These are phyloP conservation scores for Cylas formicarius DNA, from an alignment of 1,140 invertebrate species.

Conservation along the genomic window DNA sequence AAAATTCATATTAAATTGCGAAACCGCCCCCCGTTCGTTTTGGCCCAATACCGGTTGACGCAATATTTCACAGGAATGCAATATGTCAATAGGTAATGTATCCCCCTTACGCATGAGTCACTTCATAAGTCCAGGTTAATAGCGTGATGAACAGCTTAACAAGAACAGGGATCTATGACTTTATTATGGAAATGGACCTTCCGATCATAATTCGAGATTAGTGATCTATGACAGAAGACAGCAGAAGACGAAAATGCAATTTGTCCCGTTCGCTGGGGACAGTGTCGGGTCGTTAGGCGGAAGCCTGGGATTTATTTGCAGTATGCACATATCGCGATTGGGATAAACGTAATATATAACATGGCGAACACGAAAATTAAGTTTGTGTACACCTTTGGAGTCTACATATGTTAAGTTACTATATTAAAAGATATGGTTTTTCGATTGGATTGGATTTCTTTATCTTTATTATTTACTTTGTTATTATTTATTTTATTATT, in stretches of 20 bases:
- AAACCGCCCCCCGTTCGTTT: constrained; percentile 9
- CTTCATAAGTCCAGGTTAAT: constrained; percentile 26
- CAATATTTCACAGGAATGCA: constrained; percentile 19
- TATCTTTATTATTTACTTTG: no score
- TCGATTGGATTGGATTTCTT: no score
- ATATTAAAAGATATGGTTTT: no score
- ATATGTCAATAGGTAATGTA: constrained; percentile 26
- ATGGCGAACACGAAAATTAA: no score
- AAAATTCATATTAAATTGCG: constrained; percentile 18
- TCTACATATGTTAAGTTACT: no score
- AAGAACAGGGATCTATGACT: constrained; percentile 23
- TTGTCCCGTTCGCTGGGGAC: constrained; percentile 1
- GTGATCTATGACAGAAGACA: constrained; percentile 1
- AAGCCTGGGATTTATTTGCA: no score
- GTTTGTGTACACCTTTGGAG: no score
- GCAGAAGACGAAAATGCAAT: constrained; percentile 11
- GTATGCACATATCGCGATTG: no score
- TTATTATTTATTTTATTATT: no score
- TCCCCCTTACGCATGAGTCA: constrained; percentile 28
- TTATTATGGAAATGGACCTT: constrained; percentile 29
- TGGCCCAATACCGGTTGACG: constrained; percentile 25
- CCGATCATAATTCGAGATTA: constrained; percentile 6
- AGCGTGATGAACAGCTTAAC: constrained; percentile 17
- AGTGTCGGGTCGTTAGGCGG: constrained; percentile 4
- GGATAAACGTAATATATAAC: no score